Conservation (phyloP, 2,888 invertebrate genomes). For the Drosophila putrida region DNA sequence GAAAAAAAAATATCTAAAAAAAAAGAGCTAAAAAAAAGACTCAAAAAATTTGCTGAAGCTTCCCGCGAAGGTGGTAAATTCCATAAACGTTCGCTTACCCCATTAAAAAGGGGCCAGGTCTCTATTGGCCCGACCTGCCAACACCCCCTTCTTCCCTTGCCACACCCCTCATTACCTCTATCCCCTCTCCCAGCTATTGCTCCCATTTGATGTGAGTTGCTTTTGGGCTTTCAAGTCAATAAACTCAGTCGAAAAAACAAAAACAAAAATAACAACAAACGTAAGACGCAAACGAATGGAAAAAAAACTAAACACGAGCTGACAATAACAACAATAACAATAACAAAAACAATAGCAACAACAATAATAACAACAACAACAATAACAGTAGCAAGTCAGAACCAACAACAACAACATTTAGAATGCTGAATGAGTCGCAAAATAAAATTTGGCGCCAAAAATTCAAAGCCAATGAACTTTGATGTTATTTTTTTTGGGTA, state of each 20-base stretch:
- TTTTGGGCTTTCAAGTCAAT: slow-evolving; percentile 59
- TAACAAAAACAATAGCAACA: slow-evolving; percentile 13
- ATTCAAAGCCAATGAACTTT: slow-evolving; percentile 52
- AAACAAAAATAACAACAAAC: slow-evolving; percentile 22
- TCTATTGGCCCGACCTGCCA: not conserved
- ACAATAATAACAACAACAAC: slow-evolving; percentile 18
- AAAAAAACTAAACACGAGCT: slow-evolving; percentile 50
- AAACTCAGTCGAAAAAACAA: slow-evolving; percentile 44
- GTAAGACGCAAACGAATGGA: slow-evolving; percentile 44
- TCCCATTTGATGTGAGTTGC: slow-evolving; percentile 13
- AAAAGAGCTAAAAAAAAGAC: slow-evolving; percentile 1
- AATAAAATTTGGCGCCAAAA: slow-evolving; percentile 57
- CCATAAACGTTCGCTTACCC: slow-evolving; percentile 52
- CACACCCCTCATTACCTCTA: not conserved
- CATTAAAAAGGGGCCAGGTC: slow-evolving; percentile 45
- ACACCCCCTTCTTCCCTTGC: not conserved
- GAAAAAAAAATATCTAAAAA: not conserved
- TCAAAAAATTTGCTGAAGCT: slow-evolving; percentile 2
- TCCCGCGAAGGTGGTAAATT: slow-evolving; percentile 52
- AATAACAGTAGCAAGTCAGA: slow-evolving; percentile 20
- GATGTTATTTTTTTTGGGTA: slow-evolving; percentile 16
- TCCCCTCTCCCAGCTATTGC: not conserved
- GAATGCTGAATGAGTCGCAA: slow-evolving; percentile 41
- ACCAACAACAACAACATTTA: slow-evolving; percentile 12
- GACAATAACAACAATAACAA: slow-evolving; percentile 37